phyloP scores from a whole-genome alignment of 2,888 invertebrate species.

The Sarcophaga subvicina region DNA sequence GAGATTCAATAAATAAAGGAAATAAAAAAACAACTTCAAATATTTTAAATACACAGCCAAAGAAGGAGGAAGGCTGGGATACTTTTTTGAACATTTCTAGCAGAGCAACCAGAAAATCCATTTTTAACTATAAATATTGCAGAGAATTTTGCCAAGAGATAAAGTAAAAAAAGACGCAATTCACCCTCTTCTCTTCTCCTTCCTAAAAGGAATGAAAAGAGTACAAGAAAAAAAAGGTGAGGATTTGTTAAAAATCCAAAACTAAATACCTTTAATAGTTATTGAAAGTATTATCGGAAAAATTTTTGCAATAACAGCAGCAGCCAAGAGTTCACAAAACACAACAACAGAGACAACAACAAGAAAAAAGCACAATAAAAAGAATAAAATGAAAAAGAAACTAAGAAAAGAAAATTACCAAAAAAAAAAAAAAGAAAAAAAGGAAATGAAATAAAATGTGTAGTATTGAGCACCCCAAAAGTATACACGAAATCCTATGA shows the following conservation, averaged over 20 bases:
- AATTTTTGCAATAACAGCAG: slow-evolving; percentile 30
- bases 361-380: not conserved
- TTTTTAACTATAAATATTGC: slow-evolving; percentile 51
- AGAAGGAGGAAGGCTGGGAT: not conserved
- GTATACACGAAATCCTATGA: too few relatives aligned
- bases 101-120: slow-evolving; percentile 34
- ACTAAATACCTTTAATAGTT: slow-evolving; percentile 65
- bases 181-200: not conserved
- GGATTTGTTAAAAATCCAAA: slow-evolving; percentile 58
- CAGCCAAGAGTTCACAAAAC: not conserved
- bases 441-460: not conserved
- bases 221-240: not conserved
- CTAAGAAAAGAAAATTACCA: not conserved
- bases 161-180: not conserved
- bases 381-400: not conserved
- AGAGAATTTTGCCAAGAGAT: slow-evolving; percentile 9
- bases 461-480: not conserved
- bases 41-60: not conserved
- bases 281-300: slow-evolving; percentile 63
- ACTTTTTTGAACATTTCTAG: not conserved
- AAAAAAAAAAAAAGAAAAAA: not conserved
- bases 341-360: not conserved
- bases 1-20: not conserved
- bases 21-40: not conserved
- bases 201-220: not conserved